Evolutionary conservation across 2,113 vertebrate genomes (phyloP), one percentile per base, ranked within the genome.

Genomic region (Mungos mungo): DNA sequence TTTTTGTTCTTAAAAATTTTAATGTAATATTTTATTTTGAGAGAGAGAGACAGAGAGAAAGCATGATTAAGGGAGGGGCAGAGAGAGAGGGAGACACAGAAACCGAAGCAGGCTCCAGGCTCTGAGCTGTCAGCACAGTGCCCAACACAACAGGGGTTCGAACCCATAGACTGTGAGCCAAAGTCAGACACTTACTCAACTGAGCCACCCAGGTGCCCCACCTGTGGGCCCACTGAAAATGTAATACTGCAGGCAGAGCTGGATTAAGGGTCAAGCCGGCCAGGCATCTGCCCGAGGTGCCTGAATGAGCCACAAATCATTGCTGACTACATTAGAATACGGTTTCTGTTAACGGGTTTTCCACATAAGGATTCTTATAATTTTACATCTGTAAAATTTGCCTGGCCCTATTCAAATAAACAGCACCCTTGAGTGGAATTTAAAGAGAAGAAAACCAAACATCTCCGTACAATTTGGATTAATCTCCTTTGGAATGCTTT

Each of bases 381-480:
- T 65, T 87, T 93, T 83, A 86, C 16, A 66, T 82, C 14, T 77
- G 14, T 86, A 87, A 96, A 92, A 69, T 52, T 31, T 92, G 12
- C 57, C 27, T 50, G 85, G 85, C 16, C 38, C 0, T 85, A 10
- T 76, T 94, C 65, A 92, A 95, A 80, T 29, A 80, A 79, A 92
- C 3, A 74, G 38, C 69, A 25, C 5, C 15, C 35, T 65, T 71
- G 72, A 69, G 60, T 71, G 25, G 74, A 94, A 92, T 93, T 86
- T 86, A 65, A 88, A 81, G 80, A 92, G 65, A 95, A 72, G 69
- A 93, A 88, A 66, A 84, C 27, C 29, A 68, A 95, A 92, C 68
- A 10, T 84, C 71, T 65, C 21, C 4, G 72, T 7, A 23, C 41
- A 12, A 33, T 33, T 52, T 33, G 2, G 47, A 66, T 35, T 77